Percentiles rank a stretch among this genome's conserved stretches.
Conservation (phyloP, 1,140 invertebrate genomes). For the Aphelenchoides besseyi region DNA sequence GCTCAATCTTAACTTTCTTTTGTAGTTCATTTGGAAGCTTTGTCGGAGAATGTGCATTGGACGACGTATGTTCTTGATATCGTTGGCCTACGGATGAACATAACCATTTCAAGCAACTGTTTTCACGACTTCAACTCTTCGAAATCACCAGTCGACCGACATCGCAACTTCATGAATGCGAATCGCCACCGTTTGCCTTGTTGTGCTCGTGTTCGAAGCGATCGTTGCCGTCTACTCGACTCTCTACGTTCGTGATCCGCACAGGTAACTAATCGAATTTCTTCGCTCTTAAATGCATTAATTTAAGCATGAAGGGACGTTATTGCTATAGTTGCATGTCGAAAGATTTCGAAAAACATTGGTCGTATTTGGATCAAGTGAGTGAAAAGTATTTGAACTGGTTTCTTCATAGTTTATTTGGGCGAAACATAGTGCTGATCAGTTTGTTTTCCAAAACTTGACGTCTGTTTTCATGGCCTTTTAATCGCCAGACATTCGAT, state of each 20-base stretch:
- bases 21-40: too few species aligned
- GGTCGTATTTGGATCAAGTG: conserved; percentile 56
- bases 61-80: neutral
- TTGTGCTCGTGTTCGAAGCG: neutral
- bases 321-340: conserved; percentile 59
- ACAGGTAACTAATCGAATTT: conserved; percentile 6
- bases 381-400: conserved; percentile 5
- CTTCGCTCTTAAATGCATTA: too few species aligned
- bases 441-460: neutral
- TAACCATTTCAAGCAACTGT: neutral
- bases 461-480: conserved; percentile 9
- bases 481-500: neutral
- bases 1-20: neutral
- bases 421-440: too few species aligned
- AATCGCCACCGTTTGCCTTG: neutral
- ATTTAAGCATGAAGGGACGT: conserved; percentile 39
- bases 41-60: neutral
- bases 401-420: too few species aligned
- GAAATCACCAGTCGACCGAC: neutral
- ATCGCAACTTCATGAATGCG: conserved; percentile 10
- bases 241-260: conserved; percentile 6
- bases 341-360: conserved; percentile 53
- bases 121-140: neutral
- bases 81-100: neutral
- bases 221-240: neutral